Evolutionary conservation across 1,140 invertebrate genomes (phyloP).

Genomic region (Zaprionus africanus): DNA sequence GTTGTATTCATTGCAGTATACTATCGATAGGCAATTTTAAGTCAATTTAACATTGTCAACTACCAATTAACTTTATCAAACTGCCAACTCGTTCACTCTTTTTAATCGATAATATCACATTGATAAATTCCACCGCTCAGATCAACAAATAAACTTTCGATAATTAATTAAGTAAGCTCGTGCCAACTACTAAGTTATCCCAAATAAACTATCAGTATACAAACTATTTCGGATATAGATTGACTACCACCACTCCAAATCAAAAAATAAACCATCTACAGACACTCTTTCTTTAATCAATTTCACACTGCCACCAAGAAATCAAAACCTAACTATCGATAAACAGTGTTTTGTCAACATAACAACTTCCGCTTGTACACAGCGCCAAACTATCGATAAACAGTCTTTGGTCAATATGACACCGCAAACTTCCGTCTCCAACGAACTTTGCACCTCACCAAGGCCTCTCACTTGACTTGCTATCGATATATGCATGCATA

Average conservation of each 20-base stretch:
- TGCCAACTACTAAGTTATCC: no score
- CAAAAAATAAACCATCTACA: background rate
- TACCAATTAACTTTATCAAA: no score
- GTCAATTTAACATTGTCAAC: no score
- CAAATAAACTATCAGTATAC: no score
- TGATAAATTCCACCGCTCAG: no score
- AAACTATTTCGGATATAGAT: no score
- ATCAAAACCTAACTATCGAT: background rate
- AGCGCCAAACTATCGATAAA: background rate
- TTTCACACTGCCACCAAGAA: background rate
- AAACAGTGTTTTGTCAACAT: background rate
- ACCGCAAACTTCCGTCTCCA: constrained; percentile 29
- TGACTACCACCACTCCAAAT: no score
- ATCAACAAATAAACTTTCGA: no score
- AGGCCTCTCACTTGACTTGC: constrained; percentile 30
- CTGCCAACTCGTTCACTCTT: no score
- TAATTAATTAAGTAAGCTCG: background rate
- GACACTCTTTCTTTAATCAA: background rate
- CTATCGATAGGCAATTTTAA: no score
- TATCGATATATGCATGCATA: constrained; percentile 17
- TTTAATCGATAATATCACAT: no score
- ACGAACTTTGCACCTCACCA: constrained; percentile 33
- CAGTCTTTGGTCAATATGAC: background rate
- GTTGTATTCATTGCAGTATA: no score
- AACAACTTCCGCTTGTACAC: constrained; percentile 28